Evolutionary conservation across 2,797 vertebrate species (phyloP).

Genomic region (Clarias fuscus): DNA sequence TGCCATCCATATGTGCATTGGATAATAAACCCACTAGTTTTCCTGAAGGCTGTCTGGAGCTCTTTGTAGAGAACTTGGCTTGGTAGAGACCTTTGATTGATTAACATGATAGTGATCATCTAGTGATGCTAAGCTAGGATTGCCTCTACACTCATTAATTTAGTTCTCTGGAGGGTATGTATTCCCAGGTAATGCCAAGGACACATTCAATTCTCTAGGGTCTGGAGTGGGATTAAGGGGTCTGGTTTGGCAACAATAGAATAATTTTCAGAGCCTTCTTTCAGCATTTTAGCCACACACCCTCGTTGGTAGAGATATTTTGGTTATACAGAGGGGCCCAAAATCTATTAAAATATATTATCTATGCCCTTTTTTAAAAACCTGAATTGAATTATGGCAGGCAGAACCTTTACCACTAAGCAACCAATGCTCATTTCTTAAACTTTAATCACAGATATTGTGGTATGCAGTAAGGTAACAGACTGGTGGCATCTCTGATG

Average conservation of each 20-base stretch:
- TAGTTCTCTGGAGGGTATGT: not conserved
- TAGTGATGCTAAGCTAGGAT: not conserved
- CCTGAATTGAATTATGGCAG: too few species aligned
- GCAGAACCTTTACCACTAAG: not conserved
- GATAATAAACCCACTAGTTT: not conserved
- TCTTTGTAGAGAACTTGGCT: not conserved
- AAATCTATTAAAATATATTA: not conserved
- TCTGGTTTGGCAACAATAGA: not conserved
- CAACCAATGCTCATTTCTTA: not conserved
- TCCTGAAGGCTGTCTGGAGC: not conserved
- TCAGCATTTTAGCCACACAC: not conserved
- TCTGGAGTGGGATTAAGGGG: not conserved
- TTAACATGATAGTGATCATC: not conserved
- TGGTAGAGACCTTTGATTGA: not conserved
- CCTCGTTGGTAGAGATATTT: not conserved
- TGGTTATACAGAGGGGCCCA: too few species aligned
- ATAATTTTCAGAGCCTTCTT: not conserved
- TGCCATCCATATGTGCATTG: not conserved
- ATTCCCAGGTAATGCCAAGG: not conserved
- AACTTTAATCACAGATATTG: not conserved
- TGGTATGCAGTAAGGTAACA: not conserved
- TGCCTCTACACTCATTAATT: not conserved
- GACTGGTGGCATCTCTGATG: not conserved
- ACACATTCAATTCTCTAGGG: not conserved
- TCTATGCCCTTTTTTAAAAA: too few species aligned